Conservation (phyloP, 2,888 invertebrate genomes). For the Nephrotoma appendiculata region DNA sequence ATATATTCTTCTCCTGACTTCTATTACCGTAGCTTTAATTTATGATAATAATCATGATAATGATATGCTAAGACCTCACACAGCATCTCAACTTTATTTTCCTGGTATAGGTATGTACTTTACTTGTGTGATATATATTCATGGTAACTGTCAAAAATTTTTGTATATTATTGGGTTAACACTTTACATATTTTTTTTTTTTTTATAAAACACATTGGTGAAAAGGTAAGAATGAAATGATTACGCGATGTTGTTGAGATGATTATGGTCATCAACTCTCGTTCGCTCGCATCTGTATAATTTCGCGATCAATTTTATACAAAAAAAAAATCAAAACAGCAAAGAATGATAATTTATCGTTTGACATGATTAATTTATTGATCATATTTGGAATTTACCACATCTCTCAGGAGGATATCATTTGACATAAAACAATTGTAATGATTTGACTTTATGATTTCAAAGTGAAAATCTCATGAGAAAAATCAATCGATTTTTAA, state of each 20-base stretch:
- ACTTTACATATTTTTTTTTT: not conserved
- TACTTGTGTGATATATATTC: not conserved
- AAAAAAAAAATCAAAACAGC: not conserved
- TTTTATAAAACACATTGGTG: not conserved
- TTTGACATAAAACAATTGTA: not conserved
- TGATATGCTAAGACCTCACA: not conserved
- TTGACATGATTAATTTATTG: not conserved
- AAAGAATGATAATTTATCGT: not conserved
- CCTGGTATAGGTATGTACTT: not conserved
- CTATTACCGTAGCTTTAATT: not conserved
- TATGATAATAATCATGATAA: not conserved
- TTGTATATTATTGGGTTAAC: not conserved
- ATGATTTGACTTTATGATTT: not conserved
- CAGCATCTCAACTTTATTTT: not conserved
- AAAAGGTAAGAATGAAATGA: not conserved
- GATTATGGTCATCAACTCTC: not conserved
- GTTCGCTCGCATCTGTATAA: not conserved
- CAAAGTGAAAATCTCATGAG: not conserved
- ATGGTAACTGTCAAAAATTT: not conserved
- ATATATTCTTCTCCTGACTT: not conserved
- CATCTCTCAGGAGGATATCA: not conserved
- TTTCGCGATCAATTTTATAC: not conserved
- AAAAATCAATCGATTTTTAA: not conserved
- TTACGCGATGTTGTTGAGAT: not conserved
- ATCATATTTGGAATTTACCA: not conserved